Conservation (phyloP, 2,797 vertebrate genomes). For the Sebastes cheni region DNA sequence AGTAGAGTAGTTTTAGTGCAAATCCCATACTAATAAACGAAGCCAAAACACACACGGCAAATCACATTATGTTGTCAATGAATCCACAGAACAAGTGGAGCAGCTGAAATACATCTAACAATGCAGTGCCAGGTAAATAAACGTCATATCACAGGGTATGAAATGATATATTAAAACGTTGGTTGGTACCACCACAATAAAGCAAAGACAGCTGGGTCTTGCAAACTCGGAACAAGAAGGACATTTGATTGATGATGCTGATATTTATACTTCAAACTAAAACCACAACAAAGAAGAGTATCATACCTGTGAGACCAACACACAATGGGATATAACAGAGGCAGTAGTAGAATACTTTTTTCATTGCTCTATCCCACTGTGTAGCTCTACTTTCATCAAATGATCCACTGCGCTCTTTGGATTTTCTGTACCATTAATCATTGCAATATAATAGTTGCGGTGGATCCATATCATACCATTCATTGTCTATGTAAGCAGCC, state of each 20-base stretch:
- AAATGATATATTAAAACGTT: not conserved
- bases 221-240: not conserved
- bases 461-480: slow-evolving; percentile 14
- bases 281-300: not conserved
- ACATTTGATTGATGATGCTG: slow-evolving; percentile 19
- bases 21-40: slow-evolving; percentile 38
- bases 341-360: not conserved
- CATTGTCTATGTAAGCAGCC: too few relatives aligned
- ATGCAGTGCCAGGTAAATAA: slow-evolving; percentile 10
- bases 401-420: not conserved
- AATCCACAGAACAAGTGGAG: slow-evolving; percentile 12
- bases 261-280: slow-evolving; percentile 5
- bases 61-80: slow-evolving; percentile 11
- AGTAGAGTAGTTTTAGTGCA: slow-evolving; percentile 23
- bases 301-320: not conserved
- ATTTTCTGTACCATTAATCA: slow-evolving; percentile 43
- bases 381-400: slow-evolving; percentile 18
- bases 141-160: slow-evolving; percentile 10
- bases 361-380: not conserved
- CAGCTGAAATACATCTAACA: slow-evolving; percentile 24
- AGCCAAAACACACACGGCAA: slow-evolving; percentile 49
- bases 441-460: not conserved
- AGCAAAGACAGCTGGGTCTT: not conserved
- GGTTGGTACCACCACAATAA: not conserved
- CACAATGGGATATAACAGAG: not conserved